Conservation (phyloP, 2,113 vertebrate species). For the Proteles cristata region DNA sequence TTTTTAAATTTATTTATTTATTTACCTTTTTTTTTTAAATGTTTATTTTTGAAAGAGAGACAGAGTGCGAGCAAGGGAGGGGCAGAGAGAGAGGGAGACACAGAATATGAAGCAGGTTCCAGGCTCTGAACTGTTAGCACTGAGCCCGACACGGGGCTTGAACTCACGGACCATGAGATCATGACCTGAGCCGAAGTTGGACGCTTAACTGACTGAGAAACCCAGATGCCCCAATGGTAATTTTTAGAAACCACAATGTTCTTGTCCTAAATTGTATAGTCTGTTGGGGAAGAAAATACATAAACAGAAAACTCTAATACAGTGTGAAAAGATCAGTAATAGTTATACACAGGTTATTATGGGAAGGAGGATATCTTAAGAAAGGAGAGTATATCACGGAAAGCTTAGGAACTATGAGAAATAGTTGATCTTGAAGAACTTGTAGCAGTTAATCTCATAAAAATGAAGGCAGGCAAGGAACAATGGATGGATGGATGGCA, state of each 20-base stretch:
- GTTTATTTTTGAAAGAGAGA: no score
- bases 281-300: background rate
- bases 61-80: no score
- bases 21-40: no score
- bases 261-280: background rate
- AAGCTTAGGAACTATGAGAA: background rate
- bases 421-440: background rate
- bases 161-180: no score
- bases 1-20: background rate
- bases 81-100: no score
- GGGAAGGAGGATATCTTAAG: background rate
- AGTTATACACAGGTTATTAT: background rate
- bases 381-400: background rate
- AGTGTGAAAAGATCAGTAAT: background rate
- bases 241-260: background rate
- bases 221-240: no score
- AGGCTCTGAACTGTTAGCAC: no score
- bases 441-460: background rate
- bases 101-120: no score
- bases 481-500: background rate
- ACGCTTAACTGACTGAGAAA: no score
- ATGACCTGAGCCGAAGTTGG: no score
- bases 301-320: constrained; percentile 50
- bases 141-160: no score
- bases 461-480: background rate